These are phyloP conservation scores for Exephanes ischioxanthus DNA, from an alignment of 2,888 invertebrate genomes.

Conservation along the genomic window DNA sequence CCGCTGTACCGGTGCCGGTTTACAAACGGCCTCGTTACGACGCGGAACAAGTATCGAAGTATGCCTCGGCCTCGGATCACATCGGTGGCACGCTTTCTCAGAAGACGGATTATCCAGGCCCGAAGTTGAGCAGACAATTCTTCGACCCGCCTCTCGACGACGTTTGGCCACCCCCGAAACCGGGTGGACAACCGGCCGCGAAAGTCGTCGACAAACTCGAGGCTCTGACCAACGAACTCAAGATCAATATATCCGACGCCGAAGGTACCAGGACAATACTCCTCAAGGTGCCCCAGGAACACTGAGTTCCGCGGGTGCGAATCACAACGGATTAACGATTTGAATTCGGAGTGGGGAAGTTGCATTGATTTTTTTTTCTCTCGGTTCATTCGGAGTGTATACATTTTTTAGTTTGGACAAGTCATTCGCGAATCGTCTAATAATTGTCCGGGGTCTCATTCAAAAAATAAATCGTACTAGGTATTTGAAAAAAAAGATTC, in stretches of 20 bases:
- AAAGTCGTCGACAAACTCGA: slow-evolving; percentile 79
- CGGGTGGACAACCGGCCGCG: slow-evolving; percentile 72
- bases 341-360: slow-evolving; percentile 41
- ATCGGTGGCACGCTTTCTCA: slow-evolving; percentile 75
- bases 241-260: slow-evolving; percentile 82
- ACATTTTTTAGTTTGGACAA: not conserved
- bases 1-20: slow-evolving; percentile 77
- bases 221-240: slow-evolving; percentile 80
- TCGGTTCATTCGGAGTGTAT: not conserved
- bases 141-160: slow-evolving; percentile 88
- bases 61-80: slow-evolving; percentile 71
- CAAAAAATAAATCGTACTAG: too few species aligned
- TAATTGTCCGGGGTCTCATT: not conserved
- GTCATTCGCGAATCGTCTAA: not conserved
- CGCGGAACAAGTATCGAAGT: slow-evolving; percentile 73
- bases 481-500: too few species aligned
- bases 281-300: slow-evolving; percentile 81
- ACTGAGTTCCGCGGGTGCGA: slow-evolving; percentile 67
- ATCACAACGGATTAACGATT: slow-evolving; percentile 20
- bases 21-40: slow-evolving; percentile 80
- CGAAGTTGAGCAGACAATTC: slow-evolving; percentile 82
- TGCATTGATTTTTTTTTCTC: slow-evolving; percentile 20
- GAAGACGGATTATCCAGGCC: slow-evolving; percentile 67
- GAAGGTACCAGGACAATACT: slow-evolving; percentile 82
- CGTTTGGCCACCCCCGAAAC: slow-evolving; percentile 87